A percentile compares a stretch with the other conserved stretches of the same genome.
phyloP scores from a whole-genome alignment of 2,113 vertebrate genomes.

The Mobula hypostoma region DNA sequence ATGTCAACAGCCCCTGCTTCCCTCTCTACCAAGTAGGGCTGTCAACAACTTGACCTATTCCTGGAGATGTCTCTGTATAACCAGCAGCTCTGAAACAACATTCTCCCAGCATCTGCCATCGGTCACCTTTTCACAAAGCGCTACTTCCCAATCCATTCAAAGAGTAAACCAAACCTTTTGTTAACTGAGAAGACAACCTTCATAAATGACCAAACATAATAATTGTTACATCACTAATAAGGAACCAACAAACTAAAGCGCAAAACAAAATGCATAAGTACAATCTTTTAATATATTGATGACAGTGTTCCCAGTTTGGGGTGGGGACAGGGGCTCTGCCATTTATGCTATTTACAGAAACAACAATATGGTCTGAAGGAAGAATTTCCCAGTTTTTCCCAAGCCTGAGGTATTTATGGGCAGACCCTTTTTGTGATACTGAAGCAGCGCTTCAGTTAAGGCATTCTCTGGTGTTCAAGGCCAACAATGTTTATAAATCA shows the following conservation, averaged over 20 bases:
- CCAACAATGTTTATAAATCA: no score
- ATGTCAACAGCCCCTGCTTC: background rate
- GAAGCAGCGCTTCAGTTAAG: no score
- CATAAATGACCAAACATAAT: background rate
- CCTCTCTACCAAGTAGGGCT: background rate
- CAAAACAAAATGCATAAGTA: background rate
- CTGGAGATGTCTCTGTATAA: background rate
- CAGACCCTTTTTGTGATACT: no score
- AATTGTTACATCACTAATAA: background rate
- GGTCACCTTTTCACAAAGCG: background rate
- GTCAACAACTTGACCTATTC: background rate
- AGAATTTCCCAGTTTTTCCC: no score
- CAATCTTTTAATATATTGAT: background rate
- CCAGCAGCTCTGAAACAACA: background rate
- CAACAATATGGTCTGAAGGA: no score
- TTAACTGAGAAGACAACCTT: background rate
- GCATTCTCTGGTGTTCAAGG: no score
- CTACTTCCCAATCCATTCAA: background rate
- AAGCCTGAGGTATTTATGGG: no score
- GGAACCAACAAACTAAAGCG: background rate
- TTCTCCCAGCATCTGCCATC: background rate
- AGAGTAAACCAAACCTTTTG: background rate
- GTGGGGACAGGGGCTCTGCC: no score
- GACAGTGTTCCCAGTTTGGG: background rate
- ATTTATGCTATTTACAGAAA: no score